Base-by-base conservation (phyloP, 2,797 vertebrate species). In the Macropodus opercularis region DNA sequence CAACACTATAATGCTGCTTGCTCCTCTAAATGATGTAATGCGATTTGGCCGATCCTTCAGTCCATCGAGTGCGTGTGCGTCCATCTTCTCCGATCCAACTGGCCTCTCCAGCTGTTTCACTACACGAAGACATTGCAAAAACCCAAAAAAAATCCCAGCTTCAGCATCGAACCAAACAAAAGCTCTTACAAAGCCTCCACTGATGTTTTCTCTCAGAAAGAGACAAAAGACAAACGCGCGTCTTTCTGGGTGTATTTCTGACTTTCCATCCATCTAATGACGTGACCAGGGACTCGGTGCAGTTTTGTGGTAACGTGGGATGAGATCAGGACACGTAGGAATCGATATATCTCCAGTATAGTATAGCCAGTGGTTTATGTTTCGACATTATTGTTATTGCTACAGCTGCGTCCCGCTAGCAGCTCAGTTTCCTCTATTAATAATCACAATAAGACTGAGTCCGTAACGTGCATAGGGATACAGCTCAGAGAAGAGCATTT, bases 11-110 rank as follows among this genome's bases (percentile, higher is more conserved):
- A 34, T 43, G 27, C 52, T 50, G 54, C 61, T 34, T 70, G 51
- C 13, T 57, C 39, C 23, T 55, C 59, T 38, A 44, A 73, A 68
- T 54, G 61, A 58, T 55, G 43, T 75, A 72, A 82, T 67, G 60
- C 63, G 64, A 80, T 85, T 76, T 79, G 60, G 53, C 55, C 69
- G 41, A 57, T 74, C 71, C 51, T 79, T 70, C 61, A 81, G 75
- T 79, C 52, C 59, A 68, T 62, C 44, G 50, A 49, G 21, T 49
- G 50, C n/a, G 46, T 41, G 40, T 34, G 47, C 26, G 59, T 69
- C 26, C 27, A 40, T 67, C 51, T 52, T 39, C 31, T 24, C 29
- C 6, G 62, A 60, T 48, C 58, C 59, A 59, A 60, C 42, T 42
- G 19, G 44, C 63, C 57, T 36, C 69, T 75, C 44, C 24, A 32